A percentile compares a stretch with the other conserved stretches of the same genome.
These are phyloP conservation scores for Standfussiana lucernea DNA, from an alignment of 2,888 invertebrate genomes.

Conservation along the genomic window DNA sequence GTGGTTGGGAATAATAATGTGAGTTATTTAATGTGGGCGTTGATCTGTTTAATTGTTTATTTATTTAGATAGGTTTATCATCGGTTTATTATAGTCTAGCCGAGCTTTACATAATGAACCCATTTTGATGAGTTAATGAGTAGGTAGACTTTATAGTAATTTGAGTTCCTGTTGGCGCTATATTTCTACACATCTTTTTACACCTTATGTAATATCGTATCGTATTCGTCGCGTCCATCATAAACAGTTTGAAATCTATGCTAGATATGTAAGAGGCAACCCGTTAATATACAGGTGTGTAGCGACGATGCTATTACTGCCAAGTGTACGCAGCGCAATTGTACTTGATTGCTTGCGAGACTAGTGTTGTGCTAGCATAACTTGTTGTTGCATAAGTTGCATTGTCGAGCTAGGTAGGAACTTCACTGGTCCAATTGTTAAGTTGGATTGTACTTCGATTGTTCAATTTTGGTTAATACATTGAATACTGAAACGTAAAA, in stretches of 20 bases:
- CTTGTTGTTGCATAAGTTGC: neutral
- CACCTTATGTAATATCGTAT: neutral
- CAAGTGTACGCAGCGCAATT: slow-evolving; percentile 44
- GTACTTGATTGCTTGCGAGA: slow-evolving; percentile 38
- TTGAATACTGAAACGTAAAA: neutral
- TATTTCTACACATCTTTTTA: no score
- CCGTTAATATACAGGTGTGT: slow-evolving; percentile 40
- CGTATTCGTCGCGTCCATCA: slow-evolving; percentile 11
- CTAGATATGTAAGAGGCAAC: slow-evolving; percentile 36
- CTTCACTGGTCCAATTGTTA: neutral
- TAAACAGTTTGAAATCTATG: slow-evolving; percentile 25
- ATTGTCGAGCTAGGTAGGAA: neutral
- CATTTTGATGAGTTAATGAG: neutral
- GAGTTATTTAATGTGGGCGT: neutral
- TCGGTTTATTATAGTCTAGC: neutral
- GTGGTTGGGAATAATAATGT: neutral
- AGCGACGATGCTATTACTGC: slow-evolving; percentile 37
- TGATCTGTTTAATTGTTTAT: neutral
- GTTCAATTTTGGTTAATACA: neutral
- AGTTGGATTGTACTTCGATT: neutral
- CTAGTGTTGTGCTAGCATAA: slow-evolving; percentile 1
- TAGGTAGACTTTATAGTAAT: neutral
- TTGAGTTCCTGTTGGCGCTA: neutral
- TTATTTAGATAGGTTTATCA: neutral
- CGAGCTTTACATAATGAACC: neutral